Conservation (phyloP, 2,113 vertebrate genomes). For the Pandion haliaetus region DNA sequence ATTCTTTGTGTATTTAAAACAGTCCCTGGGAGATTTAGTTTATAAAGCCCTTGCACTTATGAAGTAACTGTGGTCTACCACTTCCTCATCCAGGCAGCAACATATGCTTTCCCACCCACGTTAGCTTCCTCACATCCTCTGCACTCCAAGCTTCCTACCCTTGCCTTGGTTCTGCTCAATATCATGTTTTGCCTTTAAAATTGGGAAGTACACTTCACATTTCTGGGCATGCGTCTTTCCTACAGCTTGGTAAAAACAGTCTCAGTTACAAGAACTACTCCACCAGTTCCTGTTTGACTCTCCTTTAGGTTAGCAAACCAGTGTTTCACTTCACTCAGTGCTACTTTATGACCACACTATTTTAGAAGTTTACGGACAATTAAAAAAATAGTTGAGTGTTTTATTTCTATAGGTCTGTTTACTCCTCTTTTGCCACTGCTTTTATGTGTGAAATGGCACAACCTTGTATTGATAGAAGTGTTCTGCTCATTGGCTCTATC, state of each 20-base stretch:
- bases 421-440: neutral
- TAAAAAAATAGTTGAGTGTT: neutral
- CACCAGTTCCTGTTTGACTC: neutral
- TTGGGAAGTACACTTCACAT: neutral
- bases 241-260: neutral
- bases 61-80: slow-evolving; percentile 86
- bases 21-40: slow-evolving; percentile 72
- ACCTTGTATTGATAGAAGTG: neutral
- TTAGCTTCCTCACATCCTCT: slow-evolving; percentile 47
- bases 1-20: slow-evolving; percentile 76
- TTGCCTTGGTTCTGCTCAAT: neutral
- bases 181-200: slow-evolving; percentile 11
- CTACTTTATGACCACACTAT: neutral
- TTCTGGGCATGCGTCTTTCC: neutral
- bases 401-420: neutral
- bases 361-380: neutral
- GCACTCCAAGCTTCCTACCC: slow-evolving; percentile 15
- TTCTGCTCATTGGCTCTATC: neutral
- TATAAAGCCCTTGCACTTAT: slow-evolving; percentile 81
- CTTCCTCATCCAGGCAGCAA: slow-evolving; percentile 83
- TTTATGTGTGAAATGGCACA: neutral
- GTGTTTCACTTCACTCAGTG: neutral
- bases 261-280: neutral
- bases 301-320: neutral
- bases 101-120: slow-evolving; percentile 86